phyloP scores from a whole-genome alignment of 2,888 invertebrate genomes.

The Agriopis leucophaearia region DNA sequence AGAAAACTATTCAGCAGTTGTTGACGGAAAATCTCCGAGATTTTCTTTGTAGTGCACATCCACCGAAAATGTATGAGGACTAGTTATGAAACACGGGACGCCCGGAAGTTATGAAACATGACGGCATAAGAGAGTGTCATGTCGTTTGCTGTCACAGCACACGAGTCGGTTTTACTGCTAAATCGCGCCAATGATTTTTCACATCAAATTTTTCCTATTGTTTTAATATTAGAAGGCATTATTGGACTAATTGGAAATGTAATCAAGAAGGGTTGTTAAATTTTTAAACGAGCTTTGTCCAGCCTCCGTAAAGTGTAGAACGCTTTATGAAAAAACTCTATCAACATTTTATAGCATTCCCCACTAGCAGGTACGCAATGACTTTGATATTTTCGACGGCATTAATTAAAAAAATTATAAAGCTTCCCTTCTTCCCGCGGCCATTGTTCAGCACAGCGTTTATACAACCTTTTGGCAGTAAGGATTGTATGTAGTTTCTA shows the following conservation, averaged over 20 bases:
- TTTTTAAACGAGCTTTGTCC: constrained; percentile 34
- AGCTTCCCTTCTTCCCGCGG: constrained; percentile 72
- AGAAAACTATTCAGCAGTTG: no score
- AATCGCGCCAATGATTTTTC: no score
- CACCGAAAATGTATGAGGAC: no score
- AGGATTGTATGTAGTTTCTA: background rate
- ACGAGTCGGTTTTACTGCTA: no score
- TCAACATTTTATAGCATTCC: constrained; percentile 74
- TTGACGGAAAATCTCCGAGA: no score
- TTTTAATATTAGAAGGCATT: background rate
- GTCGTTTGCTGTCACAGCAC: no score
- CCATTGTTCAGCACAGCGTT: constrained; percentile 47
- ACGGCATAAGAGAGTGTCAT: no score
- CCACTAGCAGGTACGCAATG: constrained; percentile 75
- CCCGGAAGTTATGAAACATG: no score
- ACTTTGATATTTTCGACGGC: constrained; percentile 85
- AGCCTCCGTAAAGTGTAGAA: constrained; percentile 58
- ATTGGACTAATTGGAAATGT: constrained; percentile 28
- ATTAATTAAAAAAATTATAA: constrained; percentile 87
- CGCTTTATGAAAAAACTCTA: constrained; percentile 73
- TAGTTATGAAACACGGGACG: no score
- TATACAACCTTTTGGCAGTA: constrained; percentile 19
- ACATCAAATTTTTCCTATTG: background rate
- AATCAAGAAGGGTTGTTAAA: constrained; percentile 38
- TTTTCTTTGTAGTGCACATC: no score